Evolutionary conservation across 1,140 invertebrate species (phyloP).

Genomic region (Hylaeus anthracinus): DNA sequence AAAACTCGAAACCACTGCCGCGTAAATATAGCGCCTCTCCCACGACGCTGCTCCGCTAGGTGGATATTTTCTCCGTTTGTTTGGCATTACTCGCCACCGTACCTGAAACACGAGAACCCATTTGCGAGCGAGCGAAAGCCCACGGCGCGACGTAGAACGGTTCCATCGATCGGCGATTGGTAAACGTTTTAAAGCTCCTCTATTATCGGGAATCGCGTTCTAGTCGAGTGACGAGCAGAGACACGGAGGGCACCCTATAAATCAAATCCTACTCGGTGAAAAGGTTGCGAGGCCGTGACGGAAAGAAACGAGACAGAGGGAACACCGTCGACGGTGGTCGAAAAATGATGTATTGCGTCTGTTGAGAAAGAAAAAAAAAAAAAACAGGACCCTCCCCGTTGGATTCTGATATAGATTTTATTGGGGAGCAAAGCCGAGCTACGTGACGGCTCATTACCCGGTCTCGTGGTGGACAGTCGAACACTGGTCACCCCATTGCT

Average conservation of each 20-base stretch:
- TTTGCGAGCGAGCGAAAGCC: slow-evolving; percentile 17
- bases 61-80: slow-evolving; percentile 57
- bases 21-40: slow-evolving; percentile 73
- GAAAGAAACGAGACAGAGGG: slow-evolving; percentile 36
- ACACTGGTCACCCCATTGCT: slow-evolving; percentile 54
- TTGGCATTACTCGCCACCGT: slow-evolving; percentile 51
- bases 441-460: slow-evolving; percentile 77
- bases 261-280: slow-evolving; percentile 45
- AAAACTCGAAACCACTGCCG: slow-evolving; percentile 62
- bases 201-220: slow-evolving; percentile 45
- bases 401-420: slow-evolving; percentile 73
- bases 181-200: slow-evolving; percentile 51
- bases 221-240: slow-evolving; percentile 28
- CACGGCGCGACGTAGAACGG: too few relatives aligned
- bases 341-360: slow-evolving; percentile 67
- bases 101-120: slow-evolving; percentile 56
- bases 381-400: slow-evolving; percentile 1
- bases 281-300: slow-evolving; percentile 36
- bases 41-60: slow-evolving; percentile 63
- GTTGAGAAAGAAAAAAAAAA: slow-evolving; percentile 41
- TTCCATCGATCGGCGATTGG: slow-evolving; percentile 35
- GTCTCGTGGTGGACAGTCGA: slow-evolving; percentile 65
- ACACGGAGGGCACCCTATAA: slow-evolving; percentile 47
- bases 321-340: slow-evolving; percentile 32
- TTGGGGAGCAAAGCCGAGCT: slow-evolving; percentile 63